Conservation (phyloP, 2,113 vertebrate genomes). For the Deroptyus accipitrinus region DNA sequence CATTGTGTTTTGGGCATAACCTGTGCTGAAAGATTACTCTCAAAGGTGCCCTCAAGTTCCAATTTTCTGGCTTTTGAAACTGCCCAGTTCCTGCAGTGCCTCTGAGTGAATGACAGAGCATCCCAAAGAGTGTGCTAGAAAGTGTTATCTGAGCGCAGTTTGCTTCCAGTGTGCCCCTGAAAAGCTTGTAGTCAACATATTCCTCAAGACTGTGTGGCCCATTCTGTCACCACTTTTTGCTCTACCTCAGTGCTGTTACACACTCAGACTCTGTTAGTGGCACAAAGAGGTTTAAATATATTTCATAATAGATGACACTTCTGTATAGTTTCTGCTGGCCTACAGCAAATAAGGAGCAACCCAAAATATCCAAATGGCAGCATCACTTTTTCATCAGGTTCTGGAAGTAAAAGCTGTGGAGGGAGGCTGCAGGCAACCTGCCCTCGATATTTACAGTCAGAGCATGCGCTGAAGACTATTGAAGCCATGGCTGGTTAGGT, state of each 20-base stretch:
- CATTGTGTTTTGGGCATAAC: background rate
- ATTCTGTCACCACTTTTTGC: background rate
- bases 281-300: background rate
- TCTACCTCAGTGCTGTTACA: accelerated
- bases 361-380: background rate
- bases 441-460: background rate
- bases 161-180: background rate
- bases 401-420: background rate
- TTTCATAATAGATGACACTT: background rate
- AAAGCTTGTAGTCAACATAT: background rate
- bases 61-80: background rate
- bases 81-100: background rate
- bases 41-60: background rate
- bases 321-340: background rate
- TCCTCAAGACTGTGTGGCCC: background rate
- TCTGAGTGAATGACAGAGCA: background rate
- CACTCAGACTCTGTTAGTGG: accelerated
- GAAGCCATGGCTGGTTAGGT: background rate
- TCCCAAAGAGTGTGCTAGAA: accelerated
- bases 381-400: background rate
- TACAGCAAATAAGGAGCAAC: background rate
- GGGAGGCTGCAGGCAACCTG: background rate
- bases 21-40: background rate
- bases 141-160: accelerated
- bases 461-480: background rate